These are phyloP conservation scores for Anthoscopus minutus DNA, from an alignment of 2,113 vertebrate species.

Conservation along the genomic window DNA sequence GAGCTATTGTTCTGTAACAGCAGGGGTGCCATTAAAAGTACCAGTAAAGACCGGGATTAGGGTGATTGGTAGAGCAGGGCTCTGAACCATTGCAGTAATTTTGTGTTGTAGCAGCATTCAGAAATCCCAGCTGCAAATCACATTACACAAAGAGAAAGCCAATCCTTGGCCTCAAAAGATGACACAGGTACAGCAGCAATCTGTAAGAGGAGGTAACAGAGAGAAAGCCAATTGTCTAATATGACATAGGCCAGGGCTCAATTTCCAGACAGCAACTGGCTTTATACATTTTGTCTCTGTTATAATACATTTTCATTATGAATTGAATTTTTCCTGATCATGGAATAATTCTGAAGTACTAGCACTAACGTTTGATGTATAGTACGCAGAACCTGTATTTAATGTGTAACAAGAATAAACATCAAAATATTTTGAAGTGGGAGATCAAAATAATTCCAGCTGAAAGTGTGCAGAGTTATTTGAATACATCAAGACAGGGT, in stretches of 20 bases:
- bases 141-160: constrained; percentile 15
- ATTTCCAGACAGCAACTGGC: background rate
- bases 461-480: background rate
- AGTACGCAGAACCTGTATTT: background rate
- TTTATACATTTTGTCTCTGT: background rate
- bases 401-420: background rate
- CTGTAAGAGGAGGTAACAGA: constrained; percentile 12
- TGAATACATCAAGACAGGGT: background rate
- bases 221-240: background rate
- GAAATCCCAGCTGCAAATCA: constrained; percentile 43
- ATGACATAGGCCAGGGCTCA: background rate
- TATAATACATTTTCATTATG: background rate
- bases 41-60: background rate
- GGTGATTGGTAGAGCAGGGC: background rate
- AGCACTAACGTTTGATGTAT: background rate
- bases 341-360: background rate
- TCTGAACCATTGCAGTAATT: background rate
- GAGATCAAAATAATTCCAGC: background rate
- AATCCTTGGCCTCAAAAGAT: background rate
- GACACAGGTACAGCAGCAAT: constrained; percentile 38
- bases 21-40: constrained; percentile 19
- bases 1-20: constrained; percentile 1
- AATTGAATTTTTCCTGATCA: background rate
- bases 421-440: background rate
- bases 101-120: constrained; percentile 9